Conservation (phyloP, 2,113 vertebrate species). For the Gymnobelideus leadbeateri region DNA sequence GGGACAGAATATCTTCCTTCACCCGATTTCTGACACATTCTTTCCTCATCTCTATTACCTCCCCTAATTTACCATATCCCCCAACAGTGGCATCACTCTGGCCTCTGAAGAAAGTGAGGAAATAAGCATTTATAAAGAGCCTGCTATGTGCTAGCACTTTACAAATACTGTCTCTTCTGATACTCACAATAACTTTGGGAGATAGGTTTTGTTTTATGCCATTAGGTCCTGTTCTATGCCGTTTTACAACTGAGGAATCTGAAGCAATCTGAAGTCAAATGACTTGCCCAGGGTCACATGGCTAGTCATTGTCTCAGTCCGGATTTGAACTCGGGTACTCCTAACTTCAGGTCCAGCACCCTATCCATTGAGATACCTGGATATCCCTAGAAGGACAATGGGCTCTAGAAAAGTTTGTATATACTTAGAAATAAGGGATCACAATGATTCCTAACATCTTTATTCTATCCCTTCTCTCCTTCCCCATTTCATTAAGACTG, state of each 20-base stretch:
- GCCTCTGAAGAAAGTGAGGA: not conserved
- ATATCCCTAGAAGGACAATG: not conserved
- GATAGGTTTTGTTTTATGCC: no score
- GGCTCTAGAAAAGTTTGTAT: not conserved
- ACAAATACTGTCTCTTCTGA: not conserved
- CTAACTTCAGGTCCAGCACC: not conserved
- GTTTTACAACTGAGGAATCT: not conserved
- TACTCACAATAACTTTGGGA: not conserved
- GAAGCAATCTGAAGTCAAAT: not conserved
- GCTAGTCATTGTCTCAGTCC: not conserved
- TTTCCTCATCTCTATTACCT: not conserved
- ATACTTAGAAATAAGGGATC: not conserved
- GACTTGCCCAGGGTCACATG: not conserved
- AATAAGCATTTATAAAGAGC: not conserved
- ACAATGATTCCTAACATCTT: slow-evolving; percentile 7
- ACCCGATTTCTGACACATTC: not conserved
- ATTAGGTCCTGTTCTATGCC: no score
- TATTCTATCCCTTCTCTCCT: not conserved
- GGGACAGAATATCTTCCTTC: not conserved
- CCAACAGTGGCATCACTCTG: not conserved
- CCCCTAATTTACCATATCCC: not conserved
- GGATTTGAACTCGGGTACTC: not conserved
- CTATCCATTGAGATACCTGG: slow-evolving; percentile 16
- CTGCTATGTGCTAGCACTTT: not conserved
- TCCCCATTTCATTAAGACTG: no score